phyloP scores from a whole-genome alignment of 2,888 invertebrate genomes.

The Lycocerus yunnanus region DNA sequence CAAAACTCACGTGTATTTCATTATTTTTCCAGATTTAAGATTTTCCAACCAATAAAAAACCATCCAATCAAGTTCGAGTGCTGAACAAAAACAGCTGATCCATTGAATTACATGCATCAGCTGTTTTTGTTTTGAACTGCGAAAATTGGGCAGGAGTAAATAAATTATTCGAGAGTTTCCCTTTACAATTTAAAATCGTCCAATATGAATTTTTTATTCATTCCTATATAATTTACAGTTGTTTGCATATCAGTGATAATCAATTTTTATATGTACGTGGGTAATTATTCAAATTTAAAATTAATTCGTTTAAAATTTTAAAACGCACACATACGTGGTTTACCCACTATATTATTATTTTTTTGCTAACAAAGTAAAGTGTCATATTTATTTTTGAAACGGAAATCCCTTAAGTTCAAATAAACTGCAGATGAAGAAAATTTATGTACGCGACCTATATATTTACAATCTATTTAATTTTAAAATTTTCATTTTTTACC shows the following conservation, averaged over 20 bases:
- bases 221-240: not conserved
- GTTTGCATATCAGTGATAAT: not conserved
- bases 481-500: not conserved
- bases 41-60: too few species aligned
- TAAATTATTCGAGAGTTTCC: not conserved
- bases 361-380: not conserved
- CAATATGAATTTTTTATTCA: too few species aligned
- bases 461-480: not conserved
- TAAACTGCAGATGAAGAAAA: not conserved
- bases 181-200: not conserved
- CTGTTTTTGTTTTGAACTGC: not conserved
- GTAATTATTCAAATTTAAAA: not conserved
- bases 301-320: not conserved
- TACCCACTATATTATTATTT: not conserved
- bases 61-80: not conserved
- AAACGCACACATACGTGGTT: not conserved
- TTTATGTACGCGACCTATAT: not conserved
- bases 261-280: not conserved
- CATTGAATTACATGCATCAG: not conserved
- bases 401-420: not conserved
- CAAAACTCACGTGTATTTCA: not conserved
- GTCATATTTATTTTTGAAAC: not conserved
- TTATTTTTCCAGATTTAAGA: not conserved
- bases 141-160: not conserved
- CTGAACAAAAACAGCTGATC: not conserved